Evolutionary conservation across 2,888 invertebrate genomes (phyloP), one percentile per base, ranked within the genome.

Genomic region (Sturmia bella): DNA sequence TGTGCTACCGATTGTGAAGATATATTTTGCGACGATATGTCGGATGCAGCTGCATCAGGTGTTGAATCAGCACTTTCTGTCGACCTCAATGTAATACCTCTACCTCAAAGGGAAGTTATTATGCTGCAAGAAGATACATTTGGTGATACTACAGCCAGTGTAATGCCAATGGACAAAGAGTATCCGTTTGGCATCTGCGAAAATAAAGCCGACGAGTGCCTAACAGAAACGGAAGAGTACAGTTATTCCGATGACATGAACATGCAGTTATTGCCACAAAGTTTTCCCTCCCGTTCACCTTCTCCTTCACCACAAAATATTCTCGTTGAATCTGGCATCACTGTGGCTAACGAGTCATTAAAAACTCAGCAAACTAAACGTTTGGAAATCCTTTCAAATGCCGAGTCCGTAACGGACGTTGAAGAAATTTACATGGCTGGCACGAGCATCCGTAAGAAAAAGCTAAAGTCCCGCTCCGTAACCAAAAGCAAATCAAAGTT

Each of bases 351-450:
- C 56, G 89, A 89, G 57, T 75, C 85, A 0, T 70, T 90, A n/a
- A 91, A 89, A 43, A 86, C 86, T 11, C 86, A 87, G 9, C 84
- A 86, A 19, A 89, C 83, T 39, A 89, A 88, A 80, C 86, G 90
- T 2, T 78, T 86, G 0, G 89, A 89, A 56, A 85, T 89, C 3
- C 86, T 86, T 3, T 84, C 86, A 0, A 89, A 89, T 80, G 84
- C 88, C 0, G 91, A 91, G 80, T 89, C 91, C 13, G 85, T 90
- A 1, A 92, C 92, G 6, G 92, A 92, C 84, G 91, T 91, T 2
- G 92, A 92, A 85, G 92, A 92, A 81, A 87, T 92, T 68, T 89
- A 88, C 78, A 85, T 90, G 27, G 86, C 87, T 3, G 88, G 88
- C 7, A 88, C 87, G 12, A 88, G 87, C 50, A 87, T 89, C 9